These are phyloP conservation scores for Lissonota sp. DNA, from an alignment of 2,888 invertebrate genomes.

Conservation along the genomic window DNA sequence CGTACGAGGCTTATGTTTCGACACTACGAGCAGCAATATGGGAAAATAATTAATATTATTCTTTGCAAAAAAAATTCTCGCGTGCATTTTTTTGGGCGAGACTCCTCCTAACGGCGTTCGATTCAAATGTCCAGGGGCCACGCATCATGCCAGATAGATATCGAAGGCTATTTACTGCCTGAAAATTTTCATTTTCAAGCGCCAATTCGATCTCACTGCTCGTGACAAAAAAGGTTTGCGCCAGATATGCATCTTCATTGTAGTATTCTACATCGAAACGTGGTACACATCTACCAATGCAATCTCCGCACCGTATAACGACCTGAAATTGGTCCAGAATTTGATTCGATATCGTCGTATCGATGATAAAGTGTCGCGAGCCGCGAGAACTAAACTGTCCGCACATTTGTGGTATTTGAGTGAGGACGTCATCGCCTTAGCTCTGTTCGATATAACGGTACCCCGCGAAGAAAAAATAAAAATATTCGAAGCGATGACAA, in stretches of 20 bases:
- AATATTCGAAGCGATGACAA: slow-evolving; percentile 46
- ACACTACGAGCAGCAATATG: too few species aligned
- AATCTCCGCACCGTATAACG: slow-evolving; percentile 47
- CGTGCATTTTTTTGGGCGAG: slow-evolving; percentile 68
- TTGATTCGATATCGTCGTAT: slow-evolving; percentile 33
- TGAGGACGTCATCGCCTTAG: slow-evolving; percentile 43
- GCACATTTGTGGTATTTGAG: slow-evolving; percentile 58
- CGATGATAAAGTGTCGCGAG: slow-evolving; percentile 42
- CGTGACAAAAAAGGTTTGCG: slow-evolving; percentile 43
- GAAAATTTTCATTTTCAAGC: slow-evolving; percentile 66
- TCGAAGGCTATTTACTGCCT: slow-evolving; percentile 36
- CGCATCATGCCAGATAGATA: slow-evolving; percentile 65
- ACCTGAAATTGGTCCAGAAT: slow-evolving; percentile 51
- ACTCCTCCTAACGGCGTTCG: slow-evolving; percentile 42
- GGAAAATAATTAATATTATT: too few species aligned
- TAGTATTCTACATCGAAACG: slow-evolving; percentile 45
- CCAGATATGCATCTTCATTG: slow-evolving; percentile 24
- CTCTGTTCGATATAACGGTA: slow-evolving; percentile 55
- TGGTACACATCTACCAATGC: slow-evolving; percentile 58
- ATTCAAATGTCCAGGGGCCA: slow-evolving; percentile 65
- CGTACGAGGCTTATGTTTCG: too few species aligned
- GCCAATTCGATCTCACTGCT: neutral
- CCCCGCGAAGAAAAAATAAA: slow-evolving; percentile 43
- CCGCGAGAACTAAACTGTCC: slow-evolving; percentile 42
- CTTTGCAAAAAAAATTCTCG: neutral